A percentile compares a stretch with the other conserved stretches of the same genome.
phyloP scores from a whole-genome alignment of 2,113 vertebrate genomes.

The Mastomys natalensis region DNA sequence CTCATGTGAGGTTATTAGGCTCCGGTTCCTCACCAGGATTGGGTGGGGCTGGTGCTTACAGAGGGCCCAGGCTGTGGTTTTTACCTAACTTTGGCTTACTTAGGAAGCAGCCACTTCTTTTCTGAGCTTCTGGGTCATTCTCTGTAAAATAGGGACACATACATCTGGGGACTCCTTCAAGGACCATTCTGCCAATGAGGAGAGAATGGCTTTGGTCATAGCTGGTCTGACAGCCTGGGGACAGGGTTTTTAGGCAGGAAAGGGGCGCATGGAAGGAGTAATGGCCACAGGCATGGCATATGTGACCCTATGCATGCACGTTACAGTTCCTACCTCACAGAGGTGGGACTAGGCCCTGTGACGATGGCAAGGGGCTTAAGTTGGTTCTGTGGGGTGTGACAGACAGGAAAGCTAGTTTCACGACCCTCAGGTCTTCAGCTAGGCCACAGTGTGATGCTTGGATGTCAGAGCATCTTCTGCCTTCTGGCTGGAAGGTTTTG shows the following conservation, averaged over 20 bases:
- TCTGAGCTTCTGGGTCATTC: background rate
- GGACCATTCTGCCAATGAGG: accelerated
- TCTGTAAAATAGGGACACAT: background rate
- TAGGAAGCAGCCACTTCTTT: background rate
- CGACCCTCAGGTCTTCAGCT: background rate
- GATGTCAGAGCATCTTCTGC: background rate
- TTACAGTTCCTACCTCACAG: background rate
- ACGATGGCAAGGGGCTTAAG: background rate
- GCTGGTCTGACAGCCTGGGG: background rate
- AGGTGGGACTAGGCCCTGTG: background rate
- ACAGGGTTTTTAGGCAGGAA: background rate
- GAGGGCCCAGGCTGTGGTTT: background rate
- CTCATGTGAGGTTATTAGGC: background rate
- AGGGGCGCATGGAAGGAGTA: background rate
- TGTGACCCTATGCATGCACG: too few species aligned
- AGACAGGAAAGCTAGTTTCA: background rate
- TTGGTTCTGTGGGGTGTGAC: background rate
- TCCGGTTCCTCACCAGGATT: background rate
- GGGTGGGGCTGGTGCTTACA: background rate
- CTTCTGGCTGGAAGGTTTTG: background rate
- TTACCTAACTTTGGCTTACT: background rate
- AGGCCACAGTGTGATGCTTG: background rate
- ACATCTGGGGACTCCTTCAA: background rate
- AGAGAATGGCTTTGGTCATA: background rate
- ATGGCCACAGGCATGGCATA: background rate